Conservation (phyloP, 2,113 vertebrate genomes). For the Cynopterus brachyotis region DNA sequence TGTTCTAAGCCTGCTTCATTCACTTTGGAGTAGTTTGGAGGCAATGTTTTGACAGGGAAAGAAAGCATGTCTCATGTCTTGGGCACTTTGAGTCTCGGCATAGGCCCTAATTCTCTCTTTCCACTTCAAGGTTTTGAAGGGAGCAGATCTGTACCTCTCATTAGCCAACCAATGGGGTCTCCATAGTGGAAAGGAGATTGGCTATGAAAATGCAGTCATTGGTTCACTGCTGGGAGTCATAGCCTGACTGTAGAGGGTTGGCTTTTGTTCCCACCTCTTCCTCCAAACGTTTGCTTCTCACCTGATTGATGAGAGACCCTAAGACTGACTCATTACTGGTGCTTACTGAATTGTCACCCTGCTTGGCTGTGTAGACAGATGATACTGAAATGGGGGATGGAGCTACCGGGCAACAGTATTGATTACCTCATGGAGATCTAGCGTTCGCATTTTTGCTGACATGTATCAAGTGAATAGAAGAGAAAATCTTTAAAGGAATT, state of each 20-base stretch:
- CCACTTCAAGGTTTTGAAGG: neutral
- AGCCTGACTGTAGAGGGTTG: neutral
- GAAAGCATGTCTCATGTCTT: neutral
- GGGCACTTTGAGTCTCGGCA: neutral
- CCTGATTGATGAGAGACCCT: neutral
- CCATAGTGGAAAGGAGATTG: neutral
- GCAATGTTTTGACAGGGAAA: neutral
- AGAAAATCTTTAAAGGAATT: constrained; percentile 61
- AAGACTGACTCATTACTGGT: neutral
- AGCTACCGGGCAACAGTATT: neutral
- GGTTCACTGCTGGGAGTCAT: neutral
- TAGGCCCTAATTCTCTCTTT: neutral
- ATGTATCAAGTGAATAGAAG: constrained; percentile 55
- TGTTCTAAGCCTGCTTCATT: constrained; percentile 60
- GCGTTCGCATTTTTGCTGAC: constrained; percentile 49
- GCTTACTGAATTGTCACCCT: neutral
- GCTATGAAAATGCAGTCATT: neutral
- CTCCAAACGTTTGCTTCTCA: neutral
- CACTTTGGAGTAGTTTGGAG: neutral
- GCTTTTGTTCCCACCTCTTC: neutral
- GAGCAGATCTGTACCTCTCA: neutral
- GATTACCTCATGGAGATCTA: neutral
- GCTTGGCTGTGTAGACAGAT: neutral
- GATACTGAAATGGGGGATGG: neutral
- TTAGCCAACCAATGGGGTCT: neutral